Percentiles rank a stretch among this genome's conserved stretches.
phyloP scores from a whole-genome alignment of 2,797 vertebrate genomes.

The Limnodromus scolopaceus region DNA sequence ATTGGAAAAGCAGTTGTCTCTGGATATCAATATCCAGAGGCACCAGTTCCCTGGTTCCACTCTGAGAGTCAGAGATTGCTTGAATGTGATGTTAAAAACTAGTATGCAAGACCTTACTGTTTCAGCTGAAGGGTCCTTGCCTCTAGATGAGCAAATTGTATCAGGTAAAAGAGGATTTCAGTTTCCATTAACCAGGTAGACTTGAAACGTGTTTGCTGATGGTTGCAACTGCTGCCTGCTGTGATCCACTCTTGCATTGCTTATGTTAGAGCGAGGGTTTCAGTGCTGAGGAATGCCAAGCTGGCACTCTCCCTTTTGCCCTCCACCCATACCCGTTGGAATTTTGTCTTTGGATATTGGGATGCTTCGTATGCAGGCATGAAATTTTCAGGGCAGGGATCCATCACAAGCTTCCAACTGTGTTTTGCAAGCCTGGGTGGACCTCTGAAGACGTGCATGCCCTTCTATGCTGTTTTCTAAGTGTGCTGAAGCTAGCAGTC shows the following conservation, averaged over 20 bases:
- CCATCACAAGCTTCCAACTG: background rate
- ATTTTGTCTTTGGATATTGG: background rate
- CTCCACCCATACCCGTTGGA: background rate
- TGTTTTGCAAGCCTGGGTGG: slow-evolving; percentile 13
- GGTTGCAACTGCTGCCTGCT: background rate
- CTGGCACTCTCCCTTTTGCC: background rate
- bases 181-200: background rate
- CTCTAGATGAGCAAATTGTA: background rate
- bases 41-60: background rate
- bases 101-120: background rate
- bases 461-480: background rate
- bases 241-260: background rate
- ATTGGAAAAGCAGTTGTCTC: background rate
- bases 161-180: background rate
- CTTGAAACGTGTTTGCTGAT: background rate
- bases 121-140: background rate
- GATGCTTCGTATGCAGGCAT: background rate
- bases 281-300: background rate
- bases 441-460: background rate
- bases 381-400: background rate
- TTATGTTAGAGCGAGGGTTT: background rate
- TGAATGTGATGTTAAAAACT: background rate
- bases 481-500: slow-evolving; percentile 25
- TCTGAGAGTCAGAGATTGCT: background rate
- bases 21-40: background rate